phyloP scores from a whole-genome alignment of 2,888 invertebrate species.

The Eupithecia dodoneata region DNA sequence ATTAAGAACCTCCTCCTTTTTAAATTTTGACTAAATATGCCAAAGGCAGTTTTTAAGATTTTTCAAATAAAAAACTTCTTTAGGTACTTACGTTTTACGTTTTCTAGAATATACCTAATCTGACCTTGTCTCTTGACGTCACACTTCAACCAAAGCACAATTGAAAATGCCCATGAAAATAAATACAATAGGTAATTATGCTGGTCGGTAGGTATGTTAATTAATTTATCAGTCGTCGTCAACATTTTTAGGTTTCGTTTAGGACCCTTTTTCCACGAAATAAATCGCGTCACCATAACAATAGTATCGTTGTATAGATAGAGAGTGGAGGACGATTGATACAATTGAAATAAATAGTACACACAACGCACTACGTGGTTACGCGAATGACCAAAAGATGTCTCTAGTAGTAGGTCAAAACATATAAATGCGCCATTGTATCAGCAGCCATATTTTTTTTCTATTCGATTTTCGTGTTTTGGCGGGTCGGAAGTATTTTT shows the following conservation, averaged over 20 bases:
- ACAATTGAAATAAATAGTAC: too few species aligned
- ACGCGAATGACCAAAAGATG: background rate
- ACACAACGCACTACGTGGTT: too few species aligned
- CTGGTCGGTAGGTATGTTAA: background rate
- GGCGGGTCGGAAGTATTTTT: background rate
- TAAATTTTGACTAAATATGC: too few species aligned
- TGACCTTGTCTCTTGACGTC: conserved; percentile 7
- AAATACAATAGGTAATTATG: conserved; percentile 9
- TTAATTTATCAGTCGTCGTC: conserved; percentile 9
- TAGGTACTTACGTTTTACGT: background rate
- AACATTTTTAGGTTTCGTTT: conserved; percentile 8
- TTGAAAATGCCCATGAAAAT: conserved; percentile 23
- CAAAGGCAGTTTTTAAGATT: too few species aligned
- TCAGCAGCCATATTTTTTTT: background rate
- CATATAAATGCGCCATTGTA: background rate
- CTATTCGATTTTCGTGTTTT: too few species aligned
- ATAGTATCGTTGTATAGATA: too few species aligned
- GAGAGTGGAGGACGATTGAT: background rate
- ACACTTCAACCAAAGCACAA: background rate
- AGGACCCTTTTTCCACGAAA: background rate
- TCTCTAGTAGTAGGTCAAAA: background rate
- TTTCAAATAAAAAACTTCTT: too few species aligned
- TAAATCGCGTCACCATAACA: too few species aligned
- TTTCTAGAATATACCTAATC: background rate
- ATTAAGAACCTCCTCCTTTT: too few species aligned